Base-by-base conservation (phyloP, 2,797 vertebrate genomes). In the Bradypus variegatus region DNA sequence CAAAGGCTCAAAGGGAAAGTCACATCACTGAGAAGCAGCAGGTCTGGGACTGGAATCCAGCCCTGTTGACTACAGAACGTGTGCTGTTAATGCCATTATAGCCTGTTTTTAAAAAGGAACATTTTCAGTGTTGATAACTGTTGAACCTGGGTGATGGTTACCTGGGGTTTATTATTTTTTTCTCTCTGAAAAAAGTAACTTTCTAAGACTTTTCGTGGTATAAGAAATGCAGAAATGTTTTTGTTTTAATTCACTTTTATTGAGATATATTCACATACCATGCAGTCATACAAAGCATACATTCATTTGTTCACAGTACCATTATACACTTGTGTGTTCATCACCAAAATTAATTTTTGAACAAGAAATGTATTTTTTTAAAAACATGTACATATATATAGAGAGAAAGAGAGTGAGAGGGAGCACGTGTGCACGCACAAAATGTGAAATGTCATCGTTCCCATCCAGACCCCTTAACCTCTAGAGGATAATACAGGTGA, bases 371-470 rank as follows among this genome's bases (percentile, higher is more conserved):
- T 45, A 45, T 45, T 45, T 45, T 45, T 45, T 45, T 45, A 45
- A 45, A 45, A 45, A 45, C 36, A 60, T 60, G 50, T 75, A 53
- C n/a, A 60, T 60, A 50, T 75, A 53, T 45, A 60, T 53, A 55
- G 41, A 45, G 41, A 41, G 41, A 45, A 8, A 45, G 41, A 45
- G 41, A 45, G 41, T 6, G 41, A 45, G 41, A 45, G 41, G 8
- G 41, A 45, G 41, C 8, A 8, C 41, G 8, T 8, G 21, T 21
- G 21, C 21, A 58, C 55, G 19, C 18, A 21, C 18, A 87, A 70
- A 86, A 84, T 87, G 53, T 89, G 45, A 89, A 89, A 94, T 82
- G 15, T 86, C 27, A 53, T 86, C 16, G 33, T 90, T 82, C 62
- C 90, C 33, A 55, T 76, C 29, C 12, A 41, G 62, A 65, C 18